Evolutionary conservation across 2,113 vertebrate species (phyloP).

Genomic region (Lepus timidus): DNA sequence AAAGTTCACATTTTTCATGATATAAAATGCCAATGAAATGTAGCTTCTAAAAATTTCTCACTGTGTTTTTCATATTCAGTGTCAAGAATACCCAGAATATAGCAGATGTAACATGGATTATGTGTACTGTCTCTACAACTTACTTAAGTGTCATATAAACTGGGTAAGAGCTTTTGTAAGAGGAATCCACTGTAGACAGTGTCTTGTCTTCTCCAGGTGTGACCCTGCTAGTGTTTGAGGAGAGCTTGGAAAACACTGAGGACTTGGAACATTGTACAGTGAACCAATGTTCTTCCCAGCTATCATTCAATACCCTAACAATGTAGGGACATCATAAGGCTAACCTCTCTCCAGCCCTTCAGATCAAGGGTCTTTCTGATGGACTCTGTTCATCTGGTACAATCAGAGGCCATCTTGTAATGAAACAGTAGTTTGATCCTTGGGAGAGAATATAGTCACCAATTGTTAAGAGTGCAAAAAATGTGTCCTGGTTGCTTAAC

Average conservation of each 20-base stretch:
- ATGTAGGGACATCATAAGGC: not conserved
- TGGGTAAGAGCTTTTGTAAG: slow-evolving; percentile 59
- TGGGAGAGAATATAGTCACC: slow-evolving; percentile 14
- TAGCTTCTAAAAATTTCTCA: slow-evolving; percentile 63
- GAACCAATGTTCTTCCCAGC: not conserved
- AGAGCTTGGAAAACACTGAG: not conserved
- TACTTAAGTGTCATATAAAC: slow-evolving; percentile 70
- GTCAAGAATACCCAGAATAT: not conserved
- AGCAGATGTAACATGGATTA: not conserved
- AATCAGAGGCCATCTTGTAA: not conserved
- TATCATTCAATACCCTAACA: not conserved
- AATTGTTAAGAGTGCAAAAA: not conserved
- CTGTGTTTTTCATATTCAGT: slow-evolving; percentile 41
- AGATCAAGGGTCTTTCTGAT: slow-evolving; percentile 30
- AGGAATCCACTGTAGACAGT: not conserved
- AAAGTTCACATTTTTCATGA: slow-evolving; percentile 73
- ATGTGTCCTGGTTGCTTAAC: slow-evolving; percentile 40
- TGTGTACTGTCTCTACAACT: slow-evolving; percentile 38
- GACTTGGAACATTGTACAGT: not conserved
- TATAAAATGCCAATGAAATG: slow-evolving; percentile 57
- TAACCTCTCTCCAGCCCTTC: not conserved
- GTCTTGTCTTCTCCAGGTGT: not conserved
- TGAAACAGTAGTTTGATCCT: not conserved
- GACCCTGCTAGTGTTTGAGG: not conserved
- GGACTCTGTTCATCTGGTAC: not conserved